Base-by-base conservation (phyloP, 2,113 vertebrate genomes). In the Antigone vipio region DNA sequence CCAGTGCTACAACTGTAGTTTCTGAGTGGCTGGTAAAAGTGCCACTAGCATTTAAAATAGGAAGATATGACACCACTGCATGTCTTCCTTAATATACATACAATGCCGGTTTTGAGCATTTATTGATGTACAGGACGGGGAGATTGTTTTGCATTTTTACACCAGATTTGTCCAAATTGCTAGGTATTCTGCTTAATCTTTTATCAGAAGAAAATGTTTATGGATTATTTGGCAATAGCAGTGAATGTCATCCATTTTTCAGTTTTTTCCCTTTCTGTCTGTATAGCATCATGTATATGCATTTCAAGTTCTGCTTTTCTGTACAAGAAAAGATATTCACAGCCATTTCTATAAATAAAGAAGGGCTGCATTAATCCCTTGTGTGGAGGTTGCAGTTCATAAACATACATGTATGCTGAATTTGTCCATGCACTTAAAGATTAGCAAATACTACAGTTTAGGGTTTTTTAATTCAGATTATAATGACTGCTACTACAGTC, bases 251-350 rank as follows among this genome's bases (percentile, higher is more conserved):
- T 69, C 8, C 5, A 3, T 27, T 24, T 50, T 47, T 44, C 2
- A 3, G 3, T 50, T 74, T 79, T 76, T 60, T 23, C 9, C 9
- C 5, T 55, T 79, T 72, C 21, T 63, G 1, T 67, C 32, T 64
- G 1, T 68, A 24, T 9, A 29, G 2, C 32, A 27, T 34, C 17
- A 45, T 4, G 1, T n/a, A 42, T 7, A 19, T 7, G 4, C 16
- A 47, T 68, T 79, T 64, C 11, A 79, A 64, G 26, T 79, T 64
- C 63, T 64, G 29, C 9, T 69, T 64, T 83, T 60, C 40, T 77
- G 15, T 80, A 40, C 16, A 44, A 76, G 13, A 49, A 76, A 63
- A 73, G 9, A 67, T 29, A 49, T 3, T 5, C 9, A 56, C 32
- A 63, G 9, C 11, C 42, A 20, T 77, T 93, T 73, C n/a, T 30